Base-by-base conservation (phyloP, 92 coral and sea anemone genomes). In the Epizoanthus ramosus region DNA sequence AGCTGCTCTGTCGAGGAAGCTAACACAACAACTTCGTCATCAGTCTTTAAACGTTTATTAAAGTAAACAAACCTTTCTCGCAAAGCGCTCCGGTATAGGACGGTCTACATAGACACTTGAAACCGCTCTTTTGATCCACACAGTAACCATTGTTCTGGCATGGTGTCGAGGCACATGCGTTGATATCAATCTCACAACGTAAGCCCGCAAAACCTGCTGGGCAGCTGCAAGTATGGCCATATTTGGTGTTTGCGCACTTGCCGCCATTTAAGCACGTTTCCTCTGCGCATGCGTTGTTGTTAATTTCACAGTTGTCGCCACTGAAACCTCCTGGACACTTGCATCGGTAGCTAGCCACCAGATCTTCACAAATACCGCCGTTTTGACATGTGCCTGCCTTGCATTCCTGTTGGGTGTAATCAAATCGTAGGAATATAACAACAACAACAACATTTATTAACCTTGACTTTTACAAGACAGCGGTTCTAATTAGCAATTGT, bases 61-160 rank as follows among this genome's bases (percentile, higher is more conserved):
- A 43, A 43, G 50, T 50, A 50, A 50, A 50, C 85, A 69, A 79
- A 95, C 98, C 98, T 81, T 43, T 86, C 75, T 91, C 91, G 70
- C 99, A 97, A 18, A 56, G 91, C n/a, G 79, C 47, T 54, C 99
- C 99, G 24, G 87, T 86, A 73, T 80, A 97, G 24, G 94, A 91
- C 53, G 98, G 91, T 68, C 84, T 86, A 41, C 99, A 97, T 50
- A 90, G 81, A 64, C 99, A 97, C 35, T 79, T 92, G 80, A 88
- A 97, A 14, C 91, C 98, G 65, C 89, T 88, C 4, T 67, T 76
- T 63, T 88, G 85, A 68, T 97, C 98, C 53, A 94, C 90, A 71
- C 99, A 97, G 65, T 74, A 74, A 28, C 94, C 99, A 81, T 89
- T 89, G 84, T 97, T 90, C 80, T 74, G 83, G 74, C 99, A 97